Conservation (phyloP, 1,140 invertebrate species). For the Trichonephila inaurata region DNA sequence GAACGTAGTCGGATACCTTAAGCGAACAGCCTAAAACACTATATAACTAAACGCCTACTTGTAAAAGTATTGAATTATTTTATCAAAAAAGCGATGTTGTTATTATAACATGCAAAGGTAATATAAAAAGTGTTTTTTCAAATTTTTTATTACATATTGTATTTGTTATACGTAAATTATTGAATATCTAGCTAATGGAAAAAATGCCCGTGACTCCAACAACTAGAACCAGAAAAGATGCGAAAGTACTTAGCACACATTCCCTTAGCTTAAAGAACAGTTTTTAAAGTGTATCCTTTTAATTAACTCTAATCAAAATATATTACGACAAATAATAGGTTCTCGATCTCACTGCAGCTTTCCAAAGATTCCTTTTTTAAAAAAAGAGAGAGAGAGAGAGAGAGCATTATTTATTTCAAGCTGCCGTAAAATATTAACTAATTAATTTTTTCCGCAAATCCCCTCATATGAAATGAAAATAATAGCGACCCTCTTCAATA, state of each 20-base stretch:
- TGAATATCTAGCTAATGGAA: too few species aligned
- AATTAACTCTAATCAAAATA: slow-evolving; percentile 52
- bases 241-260: background rate
- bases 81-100: too few species aligned
- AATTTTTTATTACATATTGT: too few species aligned
- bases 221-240: background rate
- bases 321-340: slow-evolving; percentile 33
- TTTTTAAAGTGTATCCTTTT: slow-evolving; percentile 48
- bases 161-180: too few species aligned
- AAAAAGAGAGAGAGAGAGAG: background rate
- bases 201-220: too few species aligned
- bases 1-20: too few species aligned
- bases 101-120: too few species aligned
- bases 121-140: too few species aligned
- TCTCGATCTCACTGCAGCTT: background rate
- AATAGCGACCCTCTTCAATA: slow-evolving; percentile 43
- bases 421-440: slow-evolving; percentile 45
- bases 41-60: too few species aligned
- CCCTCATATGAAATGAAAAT: slow-evolving; percentile 47
- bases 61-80: too few species aligned
- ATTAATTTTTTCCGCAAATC: slow-evolving; percentile 36
- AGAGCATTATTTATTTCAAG: slow-evolving; percentile 27
- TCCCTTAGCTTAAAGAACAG: background rate
- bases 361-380: background rate
- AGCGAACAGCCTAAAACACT: too few species aligned